Evolutionary conservation across 2,113 vertebrate species (phyloP), one percentile per base, ranked within the genome.

Genomic region (Hystrix cristata): DNA sequence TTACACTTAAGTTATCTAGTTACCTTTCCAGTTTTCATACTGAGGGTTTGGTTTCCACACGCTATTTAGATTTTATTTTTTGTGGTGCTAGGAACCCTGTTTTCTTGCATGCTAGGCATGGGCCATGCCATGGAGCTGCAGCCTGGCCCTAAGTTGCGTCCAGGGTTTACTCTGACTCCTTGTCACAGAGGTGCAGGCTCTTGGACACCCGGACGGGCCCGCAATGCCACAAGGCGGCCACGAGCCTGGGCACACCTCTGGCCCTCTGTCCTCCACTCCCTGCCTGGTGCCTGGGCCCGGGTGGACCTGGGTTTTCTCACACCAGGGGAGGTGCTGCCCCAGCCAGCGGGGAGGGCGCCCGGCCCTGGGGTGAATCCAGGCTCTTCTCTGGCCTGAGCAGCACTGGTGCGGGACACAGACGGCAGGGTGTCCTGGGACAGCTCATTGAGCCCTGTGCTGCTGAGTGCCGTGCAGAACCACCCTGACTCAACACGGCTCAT

Each of bases 331-430:
- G n/a, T 51, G 25, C 38, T 13, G 27, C 65, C 34, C 1, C 31
- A 8, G 2, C 31, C 43, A 25, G 7, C 23, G 46, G 31, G 15
- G 80, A 25, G 60, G 0, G 16, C 18, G 2, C 90, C 25, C 1
- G 1, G 71, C 23, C 27, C 19, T 3, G n/a, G 29, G 65, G 10
- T 38, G 84, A 48, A 95, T 86, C 43, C 25, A 0, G 9, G 9
- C 11, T 83, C n/a, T 9, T 53, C 60, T 23, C 3, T 78, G 84
- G 2, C 69, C 94, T 2, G 38, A 87, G 27, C 98, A 99, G 99
- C 95, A 0, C 81, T 98, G 72, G 97, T 69, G 0, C 80, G 88
- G 25, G 91, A 97, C 64, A 5, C 59, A 0, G 95, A 96, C 0
- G 71, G 93, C 21, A 15, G 93, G 84, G 2, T 79, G 0, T 55